Base-by-base conservation (phyloP, 2,797 vertebrate genomes). In the Danio albolineatus region DNA sequence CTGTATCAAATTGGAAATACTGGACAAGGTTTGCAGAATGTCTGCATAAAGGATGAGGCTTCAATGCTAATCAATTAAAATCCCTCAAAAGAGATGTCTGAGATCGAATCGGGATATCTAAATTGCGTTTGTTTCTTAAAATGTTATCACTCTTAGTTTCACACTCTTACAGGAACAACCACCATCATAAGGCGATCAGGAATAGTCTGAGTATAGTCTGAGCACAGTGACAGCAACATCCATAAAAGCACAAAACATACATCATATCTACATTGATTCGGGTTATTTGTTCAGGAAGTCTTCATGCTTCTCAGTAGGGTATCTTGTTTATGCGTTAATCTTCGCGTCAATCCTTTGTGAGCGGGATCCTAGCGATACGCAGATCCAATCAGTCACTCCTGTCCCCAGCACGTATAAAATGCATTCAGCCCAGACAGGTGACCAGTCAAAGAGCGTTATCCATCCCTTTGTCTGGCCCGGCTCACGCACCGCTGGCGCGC, bases 401-500 rank as follows among this genome's bases (percentile, higher is more conserved):
- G 13, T 56, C 19, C 21, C 8, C 13, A 2, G 17, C 36, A 65
- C 36, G 21, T 76, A 13, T 28, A 60, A 61, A 73, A 49, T 73
- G 56, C 21, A 38, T 73, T 43, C 61, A 38, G 61, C 48, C 39
- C 44, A 79, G 49, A 73, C 67, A 65, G 78, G 64, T 76, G 78
- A 76, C 78, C 87, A 73, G 80, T 79, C 73, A 81, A 44, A 83
- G 46, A 0, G 28, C 76, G 84, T 88, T 89, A 88, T 90, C 89
- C 81, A 28, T 62, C 61, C 36, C 59, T 65, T 16, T 21, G 44
- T 54, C 44, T 46, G 69, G 61, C 81, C 85, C 84, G 82, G 59
- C 77, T 77, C 49, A 78, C 75, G 72, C 78, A 85, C 86, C 87
- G 82, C 83, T 28, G 28, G 28, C 28, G 28, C 28, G 3, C 28